phyloP scores from a whole-genome alignment of 1,140 invertebrate genomes.

The Medauroidea extradentata region DNA sequence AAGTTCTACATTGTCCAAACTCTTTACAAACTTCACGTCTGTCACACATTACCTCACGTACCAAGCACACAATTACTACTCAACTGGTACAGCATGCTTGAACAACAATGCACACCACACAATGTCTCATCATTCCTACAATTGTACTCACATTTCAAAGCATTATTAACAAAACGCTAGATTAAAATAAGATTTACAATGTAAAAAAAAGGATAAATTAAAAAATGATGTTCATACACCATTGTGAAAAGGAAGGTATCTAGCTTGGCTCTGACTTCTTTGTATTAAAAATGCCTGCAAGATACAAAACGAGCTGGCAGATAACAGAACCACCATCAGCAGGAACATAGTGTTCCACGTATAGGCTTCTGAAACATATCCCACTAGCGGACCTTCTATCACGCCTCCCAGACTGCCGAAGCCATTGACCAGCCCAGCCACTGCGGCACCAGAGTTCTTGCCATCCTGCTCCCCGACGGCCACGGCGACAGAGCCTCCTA shows the following conservation, averaged over 20 bases:
- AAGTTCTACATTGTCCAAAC: too few relatives aligned
- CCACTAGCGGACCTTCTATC: slow-evolving; percentile 50
- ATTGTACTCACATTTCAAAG: too few relatives aligned
- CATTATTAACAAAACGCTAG: too few relatives aligned
- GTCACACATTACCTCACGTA: too few relatives aligned
- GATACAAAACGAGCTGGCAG: slow-evolving; percentile 36
- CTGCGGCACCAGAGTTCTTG: slow-evolving; percentile 44
- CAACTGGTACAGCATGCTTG: too few relatives aligned
- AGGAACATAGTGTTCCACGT: slow-evolving; percentile 51
- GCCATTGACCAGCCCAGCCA: slow-evolving; percentile 47
- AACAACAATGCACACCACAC: too few relatives aligned
- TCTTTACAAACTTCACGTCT: too few relatives aligned
- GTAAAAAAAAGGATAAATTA: too few relatives aligned
- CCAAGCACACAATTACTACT: too few relatives aligned
- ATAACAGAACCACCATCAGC: slow-evolving; percentile 45
- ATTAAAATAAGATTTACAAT: too few relatives aligned
- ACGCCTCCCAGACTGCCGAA: slow-evolving; percentile 51
- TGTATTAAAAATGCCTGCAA: slow-evolving; percentile 34
- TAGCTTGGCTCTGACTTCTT: neutral
- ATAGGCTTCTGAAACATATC: slow-evolving; percentile 41
- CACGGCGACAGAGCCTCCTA: slow-evolving; percentile 47
- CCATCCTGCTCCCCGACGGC: slow-evolving; percentile 48
- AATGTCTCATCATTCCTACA: too few relatives aligned
- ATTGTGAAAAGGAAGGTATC: neutral
- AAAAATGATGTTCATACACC: too few relatives aligned